A percentile compares a stretch with the other conserved stretches of the same genome.
Conservation (phyloP, 2,888 invertebrate genomes). For the Phyllotreta striolata region DNA sequence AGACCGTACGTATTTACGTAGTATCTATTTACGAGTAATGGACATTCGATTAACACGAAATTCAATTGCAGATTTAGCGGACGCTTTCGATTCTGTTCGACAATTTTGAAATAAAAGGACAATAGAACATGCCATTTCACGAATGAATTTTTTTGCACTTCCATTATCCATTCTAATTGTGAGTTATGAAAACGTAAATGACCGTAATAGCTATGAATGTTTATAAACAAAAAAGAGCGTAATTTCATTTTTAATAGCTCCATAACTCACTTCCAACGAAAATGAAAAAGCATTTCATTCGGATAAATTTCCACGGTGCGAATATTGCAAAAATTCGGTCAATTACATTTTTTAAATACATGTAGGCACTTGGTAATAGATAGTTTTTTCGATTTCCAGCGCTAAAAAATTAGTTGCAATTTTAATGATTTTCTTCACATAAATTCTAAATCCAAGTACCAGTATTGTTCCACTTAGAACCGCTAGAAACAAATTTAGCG, state of each 20-base stretch:
- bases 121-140: constrained; percentile 21
- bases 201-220: constrained; percentile 30
- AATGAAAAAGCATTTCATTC: constrained; percentile 23
- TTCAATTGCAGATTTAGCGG: constrained; percentile 14
- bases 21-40: too few species aligned
- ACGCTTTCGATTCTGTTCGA: neutral
- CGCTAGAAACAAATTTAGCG: too few species aligned
- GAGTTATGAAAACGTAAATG: constrained; percentile 29
- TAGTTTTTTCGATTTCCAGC: too few species aligned
- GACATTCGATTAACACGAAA: constrained; percentile 10
- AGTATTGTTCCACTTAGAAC: too few species aligned
- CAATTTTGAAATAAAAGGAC: constrained; percentile 12
- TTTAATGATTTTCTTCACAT: too few species aligned
- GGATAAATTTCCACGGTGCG: constrained; percentile 17
- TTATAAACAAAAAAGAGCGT: constrained; percentile 30
- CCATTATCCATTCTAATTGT: constrained; percentile 30
- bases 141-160: constrained; percentile 22
- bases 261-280: constrained; percentile 17
- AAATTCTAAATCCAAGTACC: too few species aligned
- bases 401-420: too few species aligned
- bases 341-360: constrained; percentile 19
- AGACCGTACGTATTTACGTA: too few species aligned
- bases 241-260: constrained; percentile 27
- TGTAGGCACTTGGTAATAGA: too few species aligned
- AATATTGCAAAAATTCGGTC: constrained; percentile 12